phyloP scores from a whole-genome alignment of 2,113 vertebrate genomes.

The Salvelinus namaycush region DNA sequence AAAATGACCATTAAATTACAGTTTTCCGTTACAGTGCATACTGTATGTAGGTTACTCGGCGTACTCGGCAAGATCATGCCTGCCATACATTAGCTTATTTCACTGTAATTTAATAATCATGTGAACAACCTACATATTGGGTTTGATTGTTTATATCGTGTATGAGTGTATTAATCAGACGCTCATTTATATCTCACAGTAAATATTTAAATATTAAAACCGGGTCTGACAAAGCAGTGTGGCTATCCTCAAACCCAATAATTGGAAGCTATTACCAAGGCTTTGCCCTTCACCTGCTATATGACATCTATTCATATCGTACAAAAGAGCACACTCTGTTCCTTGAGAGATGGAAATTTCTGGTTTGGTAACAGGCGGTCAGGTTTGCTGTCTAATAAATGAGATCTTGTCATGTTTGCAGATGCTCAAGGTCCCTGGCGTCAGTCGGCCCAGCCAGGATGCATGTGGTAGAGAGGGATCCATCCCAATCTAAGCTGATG shows the following conservation, averaged over 20 bases:
- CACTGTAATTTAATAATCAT: no score
- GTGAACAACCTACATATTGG: no score
- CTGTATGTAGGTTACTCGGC: no score
- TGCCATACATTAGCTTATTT: no score
- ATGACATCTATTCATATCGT: constrained; percentile 42
- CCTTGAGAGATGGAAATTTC: constrained; percentile 48
- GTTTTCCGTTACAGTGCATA: no score
- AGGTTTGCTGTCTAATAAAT: constrained; percentile 69
- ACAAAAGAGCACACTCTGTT: constrained; percentile 34
- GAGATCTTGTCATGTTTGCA: constrained; percentile 65
- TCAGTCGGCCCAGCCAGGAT: constrained; percentile 36
- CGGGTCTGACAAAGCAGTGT: neutral
- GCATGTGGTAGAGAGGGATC: neutral
- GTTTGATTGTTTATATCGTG: no score
- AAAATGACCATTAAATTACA: no score
- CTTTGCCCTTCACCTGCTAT: constrained; percentile 48
- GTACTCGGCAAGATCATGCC: no score
- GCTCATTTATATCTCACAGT: neutral
- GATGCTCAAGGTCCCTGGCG: constrained; percentile 57
- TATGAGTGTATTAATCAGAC: neutral
- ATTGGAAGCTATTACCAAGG: constrained; percentile 20
- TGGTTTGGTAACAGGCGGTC: constrained; percentile 56
- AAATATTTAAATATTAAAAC: constrained; percentile 2
- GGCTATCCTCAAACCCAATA: constrained; percentile 1
- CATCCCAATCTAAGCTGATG: constrained; percentile 10